Conservation (phyloP, 2,797 vertebrate species). For the Trachops cirrhosus region DNA sequence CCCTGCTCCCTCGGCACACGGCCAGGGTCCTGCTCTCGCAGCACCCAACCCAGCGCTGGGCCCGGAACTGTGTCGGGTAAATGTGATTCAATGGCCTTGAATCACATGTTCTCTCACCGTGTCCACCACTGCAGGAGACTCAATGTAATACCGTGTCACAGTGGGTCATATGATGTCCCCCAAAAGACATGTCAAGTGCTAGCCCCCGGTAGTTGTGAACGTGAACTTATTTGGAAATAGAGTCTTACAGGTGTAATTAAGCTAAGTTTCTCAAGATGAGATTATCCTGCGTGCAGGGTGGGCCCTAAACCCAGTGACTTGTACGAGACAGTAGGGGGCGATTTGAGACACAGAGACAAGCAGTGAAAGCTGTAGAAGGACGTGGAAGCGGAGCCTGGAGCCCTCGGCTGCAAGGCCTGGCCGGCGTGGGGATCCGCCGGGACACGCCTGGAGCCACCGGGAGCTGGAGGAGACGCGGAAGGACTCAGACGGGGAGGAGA, state of each 20-base stretch:
- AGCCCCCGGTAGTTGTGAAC: not conserved
- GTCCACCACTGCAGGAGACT: not conserved
- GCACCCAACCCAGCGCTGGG: not conserved
- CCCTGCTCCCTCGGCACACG: too few species aligned
- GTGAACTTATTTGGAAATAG: not conserved
- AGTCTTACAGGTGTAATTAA: not conserved
- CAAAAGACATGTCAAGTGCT: not conserved
- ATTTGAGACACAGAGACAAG: not conserved
- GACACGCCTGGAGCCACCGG: not conserved
- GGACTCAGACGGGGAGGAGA: not conserved
- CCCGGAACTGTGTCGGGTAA: not conserved
- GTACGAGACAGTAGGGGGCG: not conserved
- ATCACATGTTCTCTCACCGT: not conserved
- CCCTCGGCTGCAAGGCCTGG: too few species aligned
- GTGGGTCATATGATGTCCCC: not conserved
- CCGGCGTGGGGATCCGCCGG: fast-evolving
- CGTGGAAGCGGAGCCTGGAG: fast-evolving
- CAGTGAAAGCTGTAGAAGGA: not conserved
- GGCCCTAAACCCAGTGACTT: not conserved
- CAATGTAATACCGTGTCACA: too few species aligned
- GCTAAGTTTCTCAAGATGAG: not conserved
- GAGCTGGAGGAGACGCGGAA: not conserved
- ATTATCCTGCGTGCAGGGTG: not conserved
- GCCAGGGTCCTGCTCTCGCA: not conserved
- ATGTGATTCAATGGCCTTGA: not conserved